These are phyloP conservation scores for Lottia scabra DNA, from an alignment of 2,888 invertebrate genomes.

Conservation along the genomic window DNA sequence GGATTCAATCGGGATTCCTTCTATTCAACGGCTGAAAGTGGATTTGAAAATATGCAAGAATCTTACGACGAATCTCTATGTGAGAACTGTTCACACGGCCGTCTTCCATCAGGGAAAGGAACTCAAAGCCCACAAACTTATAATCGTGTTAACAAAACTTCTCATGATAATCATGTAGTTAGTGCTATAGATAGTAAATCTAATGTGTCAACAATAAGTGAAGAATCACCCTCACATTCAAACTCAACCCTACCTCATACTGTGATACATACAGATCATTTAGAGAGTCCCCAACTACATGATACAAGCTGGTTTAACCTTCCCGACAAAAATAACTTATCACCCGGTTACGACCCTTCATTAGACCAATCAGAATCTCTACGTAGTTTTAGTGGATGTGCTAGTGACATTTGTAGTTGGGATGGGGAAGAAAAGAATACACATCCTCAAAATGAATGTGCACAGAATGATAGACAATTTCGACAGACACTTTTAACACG, in stretches of 20 bases:
- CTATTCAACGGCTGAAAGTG: constrained; percentile 38
- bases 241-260: neutral
- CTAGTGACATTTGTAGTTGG: constrained; percentile 31
- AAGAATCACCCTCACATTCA: constrained; percentile 22
- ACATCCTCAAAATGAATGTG: constrained; percentile 31
- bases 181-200: constrained; percentile 12
- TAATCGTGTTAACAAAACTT: neutral
- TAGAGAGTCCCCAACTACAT: constrained; percentile 7
- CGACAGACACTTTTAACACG: constrained; percentile 46
- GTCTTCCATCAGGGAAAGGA: neutral
- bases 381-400: constrained; percentile 29
- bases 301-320: constrained; percentile 12
- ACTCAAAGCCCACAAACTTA: neutral
- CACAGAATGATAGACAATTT: constrained; percentile 44
- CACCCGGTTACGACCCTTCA: constrained; percentile 24
- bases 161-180: neutral
- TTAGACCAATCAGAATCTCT: constrained; percentile 34
- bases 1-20: constrained; percentile 33
- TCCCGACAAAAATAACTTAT: constrained; percentile 13
- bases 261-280: constrained; percentile 6
- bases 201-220: constrained; percentile 7
- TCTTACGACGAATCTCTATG: constrained; percentile 23
- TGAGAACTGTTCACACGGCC: neutral
- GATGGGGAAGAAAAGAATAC: constrained; percentile 33
- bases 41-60: constrained; percentile 34